Evolutionary conservation across 2,797 vertebrate species (phyloP), one percentile per base, ranked within the genome.

Genomic region (Anomalospiza imberbis): DNA sequence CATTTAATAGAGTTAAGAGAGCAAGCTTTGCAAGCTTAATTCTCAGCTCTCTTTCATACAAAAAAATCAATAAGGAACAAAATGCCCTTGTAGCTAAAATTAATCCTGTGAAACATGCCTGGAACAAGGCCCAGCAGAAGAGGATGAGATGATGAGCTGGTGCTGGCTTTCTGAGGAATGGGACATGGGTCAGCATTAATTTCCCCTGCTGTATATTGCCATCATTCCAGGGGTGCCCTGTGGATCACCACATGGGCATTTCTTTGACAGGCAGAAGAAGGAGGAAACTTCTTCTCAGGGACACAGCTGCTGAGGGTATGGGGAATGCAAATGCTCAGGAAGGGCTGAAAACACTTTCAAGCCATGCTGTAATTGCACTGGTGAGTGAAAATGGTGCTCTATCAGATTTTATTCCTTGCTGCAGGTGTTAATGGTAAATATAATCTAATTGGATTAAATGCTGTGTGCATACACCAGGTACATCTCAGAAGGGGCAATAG

Each of bases 11-110:
- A 93, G 77, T 84, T 93, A 91, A 92, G 50, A 91, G 77, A 87
- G 85, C 45, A 58, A 68, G 83, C 75, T 89, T 96, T 82, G 72
- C 68, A 80, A 91, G 78, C 86, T 91, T 95, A 94, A 92, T 95
- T 95, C 57, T 74, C 65, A 54, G 57, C 77, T 89, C 95, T 47
- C 71, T 89, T 95, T 89, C 61, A 82, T 77, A 83, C 3, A 2
- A 78, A 77, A 76, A 91, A 85, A 93, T 77, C 91, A 87, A 92
- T 93, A 58, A 11, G 60, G 60, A 91, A 57, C 60, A 86, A 93
- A 95, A 95, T 80, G 57, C 78, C 75, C 31, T 72, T 74, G 57
- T 74, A 80, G 81, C 50, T 89, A 71, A 89, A 94, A 91, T 87
- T 92, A 89, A 92, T 92, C 54, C 78, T 57, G 17, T 74, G 80